A percentile compares a stretch with the other conserved stretches of the same genome.
phyloP scores from a whole-genome alignment of 2,888 invertebrate species.

The Phrixothrix hirtus region DNA sequence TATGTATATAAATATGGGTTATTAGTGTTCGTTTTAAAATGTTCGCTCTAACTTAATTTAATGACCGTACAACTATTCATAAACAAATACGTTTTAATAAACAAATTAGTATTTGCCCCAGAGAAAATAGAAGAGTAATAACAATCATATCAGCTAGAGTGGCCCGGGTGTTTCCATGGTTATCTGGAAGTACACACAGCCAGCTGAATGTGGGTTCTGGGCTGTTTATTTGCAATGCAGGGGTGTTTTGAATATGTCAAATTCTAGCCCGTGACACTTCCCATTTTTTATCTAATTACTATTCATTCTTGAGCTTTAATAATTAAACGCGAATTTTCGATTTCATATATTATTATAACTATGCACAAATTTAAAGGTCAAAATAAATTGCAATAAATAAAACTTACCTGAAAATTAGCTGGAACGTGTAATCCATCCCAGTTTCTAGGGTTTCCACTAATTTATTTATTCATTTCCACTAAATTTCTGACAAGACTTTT shows the following conservation, averaged over 20 bases:
- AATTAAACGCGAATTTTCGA: too few species aligned
- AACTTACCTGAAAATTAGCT: conserved; percentile 20
- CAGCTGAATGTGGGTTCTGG: conserved; percentile 23
- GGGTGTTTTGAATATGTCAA: conserved; percentile 15
- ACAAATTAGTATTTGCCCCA: conserved; percentile 19
- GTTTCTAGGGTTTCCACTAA: conserved; percentile 14
- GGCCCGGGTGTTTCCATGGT: conserved; percentile 32
- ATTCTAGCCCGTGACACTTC: too few species aligned
- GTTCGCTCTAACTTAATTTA: too few species aligned
- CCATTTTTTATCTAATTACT: too few species aligned
- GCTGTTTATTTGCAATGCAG: conserved; percentile 22
- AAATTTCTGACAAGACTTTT: conserved; percentile 7
- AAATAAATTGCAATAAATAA: conserved; percentile 2
- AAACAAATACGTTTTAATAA: conserved; percentile 9
- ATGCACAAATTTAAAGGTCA: not conserved
- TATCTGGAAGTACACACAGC: conserved; percentile 34
- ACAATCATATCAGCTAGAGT: conserved; percentile 28
- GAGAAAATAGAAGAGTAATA: conserved; percentile 22
- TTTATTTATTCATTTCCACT: conserved; percentile 9
- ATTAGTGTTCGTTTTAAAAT: too few species aligned
- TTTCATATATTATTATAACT: not conserved
- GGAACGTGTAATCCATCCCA: conserved; percentile 30
- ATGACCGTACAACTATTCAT: not conserved
- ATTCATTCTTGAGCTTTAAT: too few species aligned
- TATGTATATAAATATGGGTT: too few species aligned